Conservation (phyloP, 1,140 invertebrate genomes). For the Drosophila nigromelanica region DNA sequence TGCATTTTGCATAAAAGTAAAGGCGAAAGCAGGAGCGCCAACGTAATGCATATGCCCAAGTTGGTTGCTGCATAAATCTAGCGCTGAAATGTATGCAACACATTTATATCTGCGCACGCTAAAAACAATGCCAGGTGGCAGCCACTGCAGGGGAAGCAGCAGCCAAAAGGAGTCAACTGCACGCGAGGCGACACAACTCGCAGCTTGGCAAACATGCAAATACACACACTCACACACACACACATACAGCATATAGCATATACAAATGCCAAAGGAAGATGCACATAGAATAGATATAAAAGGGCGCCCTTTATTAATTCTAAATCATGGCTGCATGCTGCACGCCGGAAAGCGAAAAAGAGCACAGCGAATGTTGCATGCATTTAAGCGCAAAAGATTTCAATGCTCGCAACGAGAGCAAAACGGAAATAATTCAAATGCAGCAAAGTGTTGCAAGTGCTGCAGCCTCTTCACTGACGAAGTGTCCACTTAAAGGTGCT, state of each 20-base stretch:
- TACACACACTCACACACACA: conserved; percentile 1
- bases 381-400: conserved; percentile 9
- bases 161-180: conserved; percentile 64
- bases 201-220: conserved; percentile 25
- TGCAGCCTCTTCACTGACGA: conserved; percentile 44
- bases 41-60: conserved; percentile 63
- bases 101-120: conserved; percentile 61
- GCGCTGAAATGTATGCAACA: conserved; percentile 75
- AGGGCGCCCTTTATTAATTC: conserved; percentile 71
- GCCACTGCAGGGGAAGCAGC: neutral
- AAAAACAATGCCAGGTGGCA: conserved; percentile 67
- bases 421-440: conserved; percentile 67
- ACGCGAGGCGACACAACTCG: conserved; percentile 39
- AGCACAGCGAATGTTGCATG: conserved; percentile 15
- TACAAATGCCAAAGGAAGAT: neutral
- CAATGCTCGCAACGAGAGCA: conserved; percentile 15
- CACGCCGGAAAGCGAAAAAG: conserved; percentile 23
- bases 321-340: conserved; percentile 60
- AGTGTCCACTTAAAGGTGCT: conserved; percentile 64
- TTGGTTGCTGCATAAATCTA: conserved; percentile 73
- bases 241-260: neutral
- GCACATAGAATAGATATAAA: conserved; percentile 20
- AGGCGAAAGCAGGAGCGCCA: conserved; percentile 47
- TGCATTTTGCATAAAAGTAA: conserved; percentile 70
- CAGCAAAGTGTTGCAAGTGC: conserved; percentile 50